phyloP scores from a whole-genome alignment of 2,888 invertebrate species.

The Athripsodes cinereus region DNA sequence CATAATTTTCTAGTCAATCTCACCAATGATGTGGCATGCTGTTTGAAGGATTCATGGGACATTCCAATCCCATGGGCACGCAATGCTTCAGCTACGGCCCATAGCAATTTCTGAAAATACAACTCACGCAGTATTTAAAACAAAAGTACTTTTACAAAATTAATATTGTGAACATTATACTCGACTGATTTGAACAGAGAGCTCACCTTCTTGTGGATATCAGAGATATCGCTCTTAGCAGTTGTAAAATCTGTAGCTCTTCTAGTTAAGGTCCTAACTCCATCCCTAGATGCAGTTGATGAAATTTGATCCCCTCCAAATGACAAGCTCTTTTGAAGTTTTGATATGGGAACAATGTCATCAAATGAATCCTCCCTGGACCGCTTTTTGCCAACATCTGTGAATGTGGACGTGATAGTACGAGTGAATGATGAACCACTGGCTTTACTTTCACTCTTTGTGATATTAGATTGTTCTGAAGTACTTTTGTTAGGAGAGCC shows the following conservation, averaged over 20 bases:
- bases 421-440: conserved; percentile 1
- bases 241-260: conserved; percentile 40
- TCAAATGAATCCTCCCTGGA: conserved; percentile 42
- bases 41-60: conserved; percentile 64
- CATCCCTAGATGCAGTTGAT: conserved; percentile 29
- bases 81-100: conserved; percentile 75
- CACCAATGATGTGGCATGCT: conserved; percentile 62
- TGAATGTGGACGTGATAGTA: not conserved
- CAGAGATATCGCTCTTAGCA: conserved; percentile 49
- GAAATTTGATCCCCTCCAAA: conserved; percentile 46
- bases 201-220: conserved; percentile 57
- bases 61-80: conserved; percentile 64
- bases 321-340: conserved; percentile 54
- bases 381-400: conserved; percentile 37
- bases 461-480: conserved; percentile 21
- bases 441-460: conserved; percentile 1
- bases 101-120: conserved; percentile 60
- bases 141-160: not conserved
- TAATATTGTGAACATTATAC: too few species aligned
- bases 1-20: conserved; percentile 59
- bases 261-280: conserved; percentile 33
- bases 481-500: conserved; percentile 50
- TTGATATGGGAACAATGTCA: conserved; percentile 36
- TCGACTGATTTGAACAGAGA: too few species aligned
- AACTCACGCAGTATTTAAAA: not conserved